These are phyloP conservation scores for Corella eumyota DNA, from an alignment of 23 tunicate genomes.

Conservation along the genomic window DNA sequence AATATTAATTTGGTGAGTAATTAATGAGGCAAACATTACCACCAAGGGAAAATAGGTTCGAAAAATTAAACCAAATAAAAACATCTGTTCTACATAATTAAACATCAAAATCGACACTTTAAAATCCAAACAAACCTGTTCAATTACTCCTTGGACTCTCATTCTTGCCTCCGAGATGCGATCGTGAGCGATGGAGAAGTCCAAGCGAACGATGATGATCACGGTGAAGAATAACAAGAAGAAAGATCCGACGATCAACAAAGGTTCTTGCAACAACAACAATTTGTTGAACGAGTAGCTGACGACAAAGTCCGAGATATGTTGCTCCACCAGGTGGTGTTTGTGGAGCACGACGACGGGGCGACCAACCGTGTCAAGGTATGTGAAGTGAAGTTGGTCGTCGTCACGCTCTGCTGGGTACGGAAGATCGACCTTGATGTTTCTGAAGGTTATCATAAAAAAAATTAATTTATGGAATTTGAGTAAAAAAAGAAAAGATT, in stretches of 20 bases:
- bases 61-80: no score
- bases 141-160: constrained; percentile 78
- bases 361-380: constrained; percentile 91
- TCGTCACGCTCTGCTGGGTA: constrained; percentile 50
- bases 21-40: no score
- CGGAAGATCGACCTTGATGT: constrained; percentile 61
- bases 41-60: no score
- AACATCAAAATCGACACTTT: no score
- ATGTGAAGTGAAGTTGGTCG: constrained; percentile 77
- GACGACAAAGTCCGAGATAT: constrained; percentile 75
- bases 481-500: no score
- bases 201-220: constrained; percentile 78
- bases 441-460: no score
- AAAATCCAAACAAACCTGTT: constrained; percentile 28
- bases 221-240: constrained; percentile 92
- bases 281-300: constrained; percentile 75
- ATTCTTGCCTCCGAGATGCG: constrained; percentile 51
- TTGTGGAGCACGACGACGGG: constrained; percentile 61
- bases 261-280: constrained; percentile 88
- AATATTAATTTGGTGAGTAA: no score
- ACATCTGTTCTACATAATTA: no score
- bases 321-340: constrained; percentile 72
- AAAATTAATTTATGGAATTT: no score
- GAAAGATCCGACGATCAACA: constrained; percentile 70
- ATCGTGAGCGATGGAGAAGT: constrained; percentile 94